A percentile compares a stretch with the other conserved stretches of the same genome.
Evolutionary conservation across 2,797 vertebrate species (phyloP).

Genomic region (Bradypodion ventrale): DNA sequence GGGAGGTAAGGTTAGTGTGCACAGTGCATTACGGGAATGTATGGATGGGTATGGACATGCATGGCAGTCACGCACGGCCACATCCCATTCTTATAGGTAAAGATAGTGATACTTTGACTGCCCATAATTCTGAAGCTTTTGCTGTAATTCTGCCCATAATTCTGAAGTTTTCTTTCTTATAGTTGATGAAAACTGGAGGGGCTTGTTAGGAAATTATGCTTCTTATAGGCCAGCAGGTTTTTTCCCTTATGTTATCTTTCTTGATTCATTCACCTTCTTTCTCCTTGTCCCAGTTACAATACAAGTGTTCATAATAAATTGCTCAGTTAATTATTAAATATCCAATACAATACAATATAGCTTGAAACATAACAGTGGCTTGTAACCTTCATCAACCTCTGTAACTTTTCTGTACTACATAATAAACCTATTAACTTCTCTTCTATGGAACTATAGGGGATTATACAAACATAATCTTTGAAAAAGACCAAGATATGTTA

Average conservation of each 20-base stretch:
- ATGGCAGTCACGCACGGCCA: too few relatives aligned
- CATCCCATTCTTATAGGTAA: too few relatives aligned
- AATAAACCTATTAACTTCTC: background rate
- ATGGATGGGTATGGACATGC: too few relatives aligned
- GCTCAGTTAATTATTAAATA: conserved; percentile 12
- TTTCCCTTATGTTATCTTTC: background rate
- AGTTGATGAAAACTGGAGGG: background rate
- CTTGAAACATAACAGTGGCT: background rate
- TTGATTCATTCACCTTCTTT: background rate
- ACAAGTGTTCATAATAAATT: background rate
- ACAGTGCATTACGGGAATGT: too few relatives aligned
- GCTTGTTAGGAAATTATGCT: background rate
- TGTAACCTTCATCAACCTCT: background rate
- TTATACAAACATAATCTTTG: background rate
- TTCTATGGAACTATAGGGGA: background rate
- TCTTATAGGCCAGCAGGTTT: background rate
- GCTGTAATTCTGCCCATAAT: background rate
- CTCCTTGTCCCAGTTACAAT: background rate
- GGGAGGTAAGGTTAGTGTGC: too few relatives aligned
- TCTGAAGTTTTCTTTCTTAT: background rate
- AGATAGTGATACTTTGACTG: background rate
- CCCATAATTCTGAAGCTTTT: background rate
- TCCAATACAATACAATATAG: background rate
- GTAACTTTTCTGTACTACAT: background rate
- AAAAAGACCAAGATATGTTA: background rate